Conservation (phyloP, 2,113 vertebrate genomes). For the Hassar affinis region DNA sequence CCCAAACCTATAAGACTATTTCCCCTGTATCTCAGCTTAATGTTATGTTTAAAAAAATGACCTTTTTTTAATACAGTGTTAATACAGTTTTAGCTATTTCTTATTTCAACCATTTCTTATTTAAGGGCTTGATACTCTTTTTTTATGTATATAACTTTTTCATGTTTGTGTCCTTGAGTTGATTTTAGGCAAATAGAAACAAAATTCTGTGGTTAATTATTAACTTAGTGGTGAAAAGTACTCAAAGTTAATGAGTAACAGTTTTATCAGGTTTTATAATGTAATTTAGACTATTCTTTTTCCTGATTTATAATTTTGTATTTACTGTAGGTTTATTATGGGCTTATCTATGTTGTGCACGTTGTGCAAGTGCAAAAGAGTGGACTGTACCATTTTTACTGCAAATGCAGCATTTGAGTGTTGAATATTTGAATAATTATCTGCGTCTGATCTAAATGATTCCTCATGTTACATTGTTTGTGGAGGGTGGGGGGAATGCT, state of each 20-base stretch:
- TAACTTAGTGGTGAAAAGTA: constrained; percentile 38
- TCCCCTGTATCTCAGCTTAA: neutral
- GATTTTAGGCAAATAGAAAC: constrained; percentile 17
- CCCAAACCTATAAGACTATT: neutral
- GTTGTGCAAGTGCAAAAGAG: neutral
- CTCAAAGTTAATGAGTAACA: constrained; percentile 44
- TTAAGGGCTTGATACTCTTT: neutral
- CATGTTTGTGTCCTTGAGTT: constrained; percentile 20
- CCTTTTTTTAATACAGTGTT: neutral
- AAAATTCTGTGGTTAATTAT: constrained; percentile 38
- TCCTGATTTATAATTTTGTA: constrained; percentile 14
- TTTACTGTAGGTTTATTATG: constrained; percentile 29
- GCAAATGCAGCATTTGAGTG: neutral
- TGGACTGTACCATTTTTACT: neutral
- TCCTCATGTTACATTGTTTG: neutral
- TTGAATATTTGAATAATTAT: neutral
- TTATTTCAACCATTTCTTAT: neutral
- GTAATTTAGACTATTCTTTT: constrained; percentile 39
- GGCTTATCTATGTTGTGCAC: neutral
- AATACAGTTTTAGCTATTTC: neutral
- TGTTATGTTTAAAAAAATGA: neutral
- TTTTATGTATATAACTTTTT: constrained; percentile 7
- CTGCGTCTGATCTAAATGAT: neutral
- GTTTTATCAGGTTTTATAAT: constrained; percentile 45
- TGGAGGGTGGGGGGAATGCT: neutral